Conservation (phyloP, 2,888 invertebrate genomes). For the Eledone cirrhosa region DNA sequence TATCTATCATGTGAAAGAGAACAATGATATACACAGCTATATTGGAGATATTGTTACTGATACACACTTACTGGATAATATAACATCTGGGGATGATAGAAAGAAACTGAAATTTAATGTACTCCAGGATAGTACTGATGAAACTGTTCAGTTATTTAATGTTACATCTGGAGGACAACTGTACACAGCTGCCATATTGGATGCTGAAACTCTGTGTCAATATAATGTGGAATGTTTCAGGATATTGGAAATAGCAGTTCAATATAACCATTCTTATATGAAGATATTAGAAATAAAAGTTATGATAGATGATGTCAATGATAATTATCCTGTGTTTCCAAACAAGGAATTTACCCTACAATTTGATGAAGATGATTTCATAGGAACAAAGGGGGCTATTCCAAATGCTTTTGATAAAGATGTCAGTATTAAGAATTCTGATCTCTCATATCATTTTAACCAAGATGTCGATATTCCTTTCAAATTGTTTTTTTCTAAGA, state of each 20-base stretch:
- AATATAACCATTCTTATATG: neutral
- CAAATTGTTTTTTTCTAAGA: neutral
- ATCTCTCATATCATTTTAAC: neutral
- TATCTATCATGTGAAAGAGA: too few species aligned
- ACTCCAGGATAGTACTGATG: too few species aligned
- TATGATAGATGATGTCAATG: neutral
- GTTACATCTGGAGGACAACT: neutral
- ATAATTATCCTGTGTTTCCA: neutral
- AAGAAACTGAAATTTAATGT: too few species aligned
- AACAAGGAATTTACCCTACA: neutral
- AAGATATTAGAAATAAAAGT: constrained; percentile 5
- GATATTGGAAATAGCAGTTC: constrained; percentile 1
- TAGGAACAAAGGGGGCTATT: neutral
- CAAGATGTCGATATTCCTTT: neutral
- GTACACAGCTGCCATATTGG: neutral
- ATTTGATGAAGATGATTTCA: neutral
- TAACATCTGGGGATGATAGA: too few species aligned
- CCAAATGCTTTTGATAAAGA: constrained; percentile 6
- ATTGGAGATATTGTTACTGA: too few species aligned
- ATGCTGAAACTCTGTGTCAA: constrained; percentile 3
- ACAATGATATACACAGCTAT: too few species aligned
- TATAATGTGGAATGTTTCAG: too few species aligned
- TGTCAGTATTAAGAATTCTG: neutral
- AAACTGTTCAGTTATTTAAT: too few species aligned
- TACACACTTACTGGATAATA: too few species aligned